These are phyloP conservation scores for Microplitis manilae DNA, from an alignment of 2,888 invertebrate genomes.

Conservation along the genomic window DNA sequence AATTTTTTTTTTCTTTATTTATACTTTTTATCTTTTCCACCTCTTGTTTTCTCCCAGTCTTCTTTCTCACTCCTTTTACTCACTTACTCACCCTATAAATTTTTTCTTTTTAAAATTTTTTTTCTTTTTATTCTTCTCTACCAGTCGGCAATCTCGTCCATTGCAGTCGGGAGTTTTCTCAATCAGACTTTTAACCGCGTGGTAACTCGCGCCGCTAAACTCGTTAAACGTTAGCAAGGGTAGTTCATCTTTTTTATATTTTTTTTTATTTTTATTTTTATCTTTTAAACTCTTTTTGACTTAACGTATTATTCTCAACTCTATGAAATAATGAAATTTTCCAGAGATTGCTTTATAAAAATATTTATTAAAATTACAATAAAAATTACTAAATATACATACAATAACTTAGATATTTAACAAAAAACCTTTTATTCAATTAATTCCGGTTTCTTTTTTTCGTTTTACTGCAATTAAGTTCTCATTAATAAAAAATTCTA, in stretches of 20 bases:
- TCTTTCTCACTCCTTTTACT: constrained; percentile 6
- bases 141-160: constrained; percentile 6
- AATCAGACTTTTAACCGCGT: constrained; percentile 67
- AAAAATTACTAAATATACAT: background rate
- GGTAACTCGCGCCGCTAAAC: constrained; percentile 67
- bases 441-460: too few species aligned
- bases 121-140: constrained; percentile 30
- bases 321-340: constrained; percentile 44
- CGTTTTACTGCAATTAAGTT: too few species aligned
- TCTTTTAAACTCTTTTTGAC: constrained; percentile 6
- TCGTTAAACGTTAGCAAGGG: constrained; percentile 59
- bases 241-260: constrained; percentile 18
- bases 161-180: constrained; percentile 62
- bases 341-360: constrained; percentile 26
- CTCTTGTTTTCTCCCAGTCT: constrained; percentile 36
- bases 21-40: constrained; percentile 33
- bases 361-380: constrained; percentile 13
- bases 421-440: too few species aligned
- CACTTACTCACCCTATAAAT: background rate
- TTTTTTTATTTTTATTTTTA: background rate
- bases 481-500: constrained; percentile 14
- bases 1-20: constrained; percentile 55
- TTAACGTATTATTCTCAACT: constrained; percentile 46
- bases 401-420: background rate
- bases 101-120: constrained; percentile 16